A percentile compares a stretch with the other conserved stretches of the same genome.
phyloP scores from a whole-genome alignment of 2,797 vertebrate species.

The Heterohyrax brucei region DNA sequence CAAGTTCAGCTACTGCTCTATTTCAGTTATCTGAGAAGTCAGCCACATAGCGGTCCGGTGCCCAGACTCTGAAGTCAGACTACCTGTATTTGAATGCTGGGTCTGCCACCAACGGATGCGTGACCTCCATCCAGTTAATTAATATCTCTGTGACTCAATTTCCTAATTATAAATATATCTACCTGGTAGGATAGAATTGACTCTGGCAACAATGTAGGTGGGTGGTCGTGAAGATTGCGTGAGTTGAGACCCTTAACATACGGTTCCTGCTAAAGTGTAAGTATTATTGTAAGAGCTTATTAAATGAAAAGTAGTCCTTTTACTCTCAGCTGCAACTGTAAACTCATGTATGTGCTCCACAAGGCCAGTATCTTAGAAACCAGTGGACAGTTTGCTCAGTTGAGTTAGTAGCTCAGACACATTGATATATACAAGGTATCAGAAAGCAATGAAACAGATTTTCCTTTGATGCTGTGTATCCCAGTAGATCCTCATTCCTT shows the following conservation, averaged over 20 bases:
- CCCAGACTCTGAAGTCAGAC: background rate
- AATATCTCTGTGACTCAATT: slow-evolving; percentile 1
- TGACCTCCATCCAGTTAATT: background rate
- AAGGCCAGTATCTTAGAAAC: background rate
- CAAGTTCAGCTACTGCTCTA: background rate
- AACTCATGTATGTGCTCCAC: background rate
- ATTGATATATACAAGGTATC: background rate
- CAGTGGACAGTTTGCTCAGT: background rate
- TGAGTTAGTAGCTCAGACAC: background rate
- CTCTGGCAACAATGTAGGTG: background rate
- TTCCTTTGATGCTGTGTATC: background rate
- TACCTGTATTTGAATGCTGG: background rate
- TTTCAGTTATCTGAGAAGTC: background rate
- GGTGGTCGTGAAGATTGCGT: background rate
- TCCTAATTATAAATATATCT: background rate
- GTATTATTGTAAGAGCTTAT: background rate
- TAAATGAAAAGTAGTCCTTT: background rate
- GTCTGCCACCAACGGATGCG: background rate
- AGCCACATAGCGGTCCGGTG: too few species aligned
- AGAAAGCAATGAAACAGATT: background rate
- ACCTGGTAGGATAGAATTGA: background rate
- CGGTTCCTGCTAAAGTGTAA: background rate
- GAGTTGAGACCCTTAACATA: background rate
- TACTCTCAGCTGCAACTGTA: background rate
- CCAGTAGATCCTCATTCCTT: background rate